Evolutionary conservation across 2,888 invertebrate species (phyloP).

Genomic region (Sepiola atlantica): DNA sequence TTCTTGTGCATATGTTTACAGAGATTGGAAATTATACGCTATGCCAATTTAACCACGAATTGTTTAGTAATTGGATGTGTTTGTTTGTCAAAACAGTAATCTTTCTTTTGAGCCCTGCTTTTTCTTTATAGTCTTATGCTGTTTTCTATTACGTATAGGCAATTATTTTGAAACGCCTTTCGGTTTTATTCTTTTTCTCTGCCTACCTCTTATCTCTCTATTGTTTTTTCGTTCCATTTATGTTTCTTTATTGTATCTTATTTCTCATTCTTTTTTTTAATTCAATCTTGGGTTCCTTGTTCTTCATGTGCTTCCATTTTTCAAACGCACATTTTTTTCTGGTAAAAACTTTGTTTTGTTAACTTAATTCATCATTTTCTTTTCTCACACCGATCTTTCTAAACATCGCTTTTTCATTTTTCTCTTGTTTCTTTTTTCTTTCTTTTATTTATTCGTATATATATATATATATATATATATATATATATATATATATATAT

Average conservation of each 20-base stretch:
- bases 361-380: neutral
- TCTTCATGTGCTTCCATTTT: too few relatives aligned
- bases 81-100: neutral
- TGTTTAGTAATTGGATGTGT: neutral
- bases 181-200: neutral
- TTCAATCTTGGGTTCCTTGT: too few relatives aligned
- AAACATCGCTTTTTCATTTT: neutral
- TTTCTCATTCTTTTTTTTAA: neutral
- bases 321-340: too few relatives aligned
- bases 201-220: neutral
- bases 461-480: too few relatives aligned
- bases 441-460: too few relatives aligned
- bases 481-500: too few relatives aligned
- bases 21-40: constrained; percentile 34
- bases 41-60: neutral
- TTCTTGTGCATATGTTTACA: neutral
- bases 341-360: too few relatives aligned
- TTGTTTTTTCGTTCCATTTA: neutral
- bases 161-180: neutral
- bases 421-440: too few relatives aligned
- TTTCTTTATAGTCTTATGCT: too few relatives aligned
- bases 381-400: too few relatives aligned
- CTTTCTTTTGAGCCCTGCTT: neutral
- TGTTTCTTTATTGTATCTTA: neutral
- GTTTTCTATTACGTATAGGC: neutral